A percentile compares a stretch with the other conserved stretches of the same genome.
These are phyloP conservation scores for Aphrophora alni DNA, from an alignment of 2,888 invertebrate species.

Conservation along the genomic window DNA sequence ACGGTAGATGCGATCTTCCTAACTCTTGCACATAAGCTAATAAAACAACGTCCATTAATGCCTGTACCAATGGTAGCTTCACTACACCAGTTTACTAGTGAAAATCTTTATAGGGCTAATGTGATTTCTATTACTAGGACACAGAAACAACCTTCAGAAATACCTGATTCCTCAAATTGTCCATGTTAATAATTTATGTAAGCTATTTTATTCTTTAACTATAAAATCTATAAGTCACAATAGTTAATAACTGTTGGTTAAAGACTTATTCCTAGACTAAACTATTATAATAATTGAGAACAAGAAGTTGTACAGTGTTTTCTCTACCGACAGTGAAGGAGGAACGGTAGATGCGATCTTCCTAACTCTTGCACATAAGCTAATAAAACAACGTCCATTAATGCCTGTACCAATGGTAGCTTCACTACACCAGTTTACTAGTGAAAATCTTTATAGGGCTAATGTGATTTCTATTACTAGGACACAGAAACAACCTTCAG, in stretches of 20 bases:
- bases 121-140: slow-evolving; percentile 28
- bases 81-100: neutral
- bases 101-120: slow-evolving; percentile 22
- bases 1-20: slow-evolving; percentile 26
- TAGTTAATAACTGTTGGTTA: too few species aligned
- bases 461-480: slow-evolving; percentile 29
- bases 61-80: slow-evolving; percentile 16
- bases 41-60: slow-evolving; percentile 24
- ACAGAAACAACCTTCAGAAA: neutral
- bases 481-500: neutral
- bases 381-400: slow-evolving; percentile 19
- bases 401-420: slow-evolving; percentile 19
- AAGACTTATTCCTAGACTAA: too few species aligned
- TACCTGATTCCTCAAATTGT: neutral
- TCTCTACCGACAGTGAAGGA: slow-evolving; percentile 25
- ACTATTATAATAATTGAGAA: too few species aligned
- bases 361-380: slow-evolving; percentile 26
- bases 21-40: slow-evolving; percentile 27
- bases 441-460: slow-evolving; percentile 20
- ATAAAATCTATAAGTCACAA: too few species aligned
- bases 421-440: neutral
- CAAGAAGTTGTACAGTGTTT: too few species aligned
- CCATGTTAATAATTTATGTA: neutral
- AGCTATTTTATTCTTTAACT: neutral
- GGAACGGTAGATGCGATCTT: slow-evolving; percentile 26